phyloP scores from a whole-genome alignment of 2,888 invertebrate species.

The Amblyjoppa fuscipennis region DNA sequence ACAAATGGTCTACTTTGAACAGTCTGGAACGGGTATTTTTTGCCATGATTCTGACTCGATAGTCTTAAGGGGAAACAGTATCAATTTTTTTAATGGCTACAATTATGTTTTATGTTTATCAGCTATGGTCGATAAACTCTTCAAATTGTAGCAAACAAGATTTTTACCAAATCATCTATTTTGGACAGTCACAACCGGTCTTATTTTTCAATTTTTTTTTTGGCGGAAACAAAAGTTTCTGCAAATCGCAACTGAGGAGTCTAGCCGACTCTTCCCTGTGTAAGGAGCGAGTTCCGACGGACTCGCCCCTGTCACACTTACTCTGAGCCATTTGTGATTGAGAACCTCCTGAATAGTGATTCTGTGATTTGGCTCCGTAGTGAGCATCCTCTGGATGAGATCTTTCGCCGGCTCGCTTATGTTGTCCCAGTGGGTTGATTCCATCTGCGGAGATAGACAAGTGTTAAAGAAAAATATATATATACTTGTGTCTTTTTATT shows the following conservation, averaged over 20 bases:
- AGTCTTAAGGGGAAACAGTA: not conserved
- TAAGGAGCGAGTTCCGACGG: constrained; percentile 4
- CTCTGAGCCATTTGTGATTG: constrained; percentile 98
- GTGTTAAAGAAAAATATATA: constrained; percentile 1
- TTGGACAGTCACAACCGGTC: not conserved
- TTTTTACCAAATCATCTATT: not conserved
- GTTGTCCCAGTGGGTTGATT: constrained; percentile 95
- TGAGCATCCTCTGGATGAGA: constrained; percentile 96
- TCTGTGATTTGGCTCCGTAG: constrained; percentile 95
- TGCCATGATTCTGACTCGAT: too few species aligned
- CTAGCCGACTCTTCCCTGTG: too few species aligned
- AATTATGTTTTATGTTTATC: not conserved
- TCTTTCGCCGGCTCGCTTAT: constrained; percentile 98
- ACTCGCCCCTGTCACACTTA: constrained; percentile 85
- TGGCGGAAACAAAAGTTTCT: too few species aligned
- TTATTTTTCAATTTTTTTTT: not conserved
- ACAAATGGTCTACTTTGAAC: too few species aligned
- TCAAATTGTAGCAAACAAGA: not conserved
- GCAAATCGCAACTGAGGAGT: too few species aligned
- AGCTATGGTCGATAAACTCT: not conserved
- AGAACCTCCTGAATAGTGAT: constrained; percentile 98
- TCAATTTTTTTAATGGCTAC: too few species aligned
- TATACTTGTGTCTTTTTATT: not conserved
- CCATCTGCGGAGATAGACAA: constrained; percentile 88
- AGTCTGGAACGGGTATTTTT: too few species aligned